These are phyloP conservation scores for Oscarella lobularis DNA, from an alignment of 37 sponge, comb jelly and placozoan genomes.

Conservation along the genomic window DNA sequence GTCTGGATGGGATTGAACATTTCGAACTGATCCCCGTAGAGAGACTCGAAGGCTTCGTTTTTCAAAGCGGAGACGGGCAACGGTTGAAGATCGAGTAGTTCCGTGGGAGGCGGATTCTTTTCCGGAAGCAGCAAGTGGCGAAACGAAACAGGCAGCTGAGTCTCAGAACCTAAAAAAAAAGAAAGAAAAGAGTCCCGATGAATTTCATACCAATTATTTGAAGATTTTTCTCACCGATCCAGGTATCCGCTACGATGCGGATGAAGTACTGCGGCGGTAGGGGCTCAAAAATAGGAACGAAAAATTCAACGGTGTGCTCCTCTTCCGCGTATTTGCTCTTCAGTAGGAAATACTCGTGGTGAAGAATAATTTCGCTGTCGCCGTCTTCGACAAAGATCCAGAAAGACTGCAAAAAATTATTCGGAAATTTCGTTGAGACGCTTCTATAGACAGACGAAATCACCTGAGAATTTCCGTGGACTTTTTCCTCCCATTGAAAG, in stretches of 20 bases:
- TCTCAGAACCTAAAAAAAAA: slow-evolving; percentile 58
- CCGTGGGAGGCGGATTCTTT: slow-evolving; percentile 96
- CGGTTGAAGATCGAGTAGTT: slow-evolving; percentile 93
- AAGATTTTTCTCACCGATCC: slow-evolving; percentile 31
- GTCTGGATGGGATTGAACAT: slow-evolving; percentile 97
- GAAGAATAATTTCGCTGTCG: slow-evolving; percentile 86
- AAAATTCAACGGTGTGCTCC: slow-evolving; percentile 86
- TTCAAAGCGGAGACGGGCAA: slow-evolving; percentile 89
- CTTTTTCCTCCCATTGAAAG: slow-evolving; percentile 99
- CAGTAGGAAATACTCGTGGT: slow-evolving; percentile 94
- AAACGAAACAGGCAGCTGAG: slow-evolving; percentile 91
- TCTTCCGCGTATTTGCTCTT: slow-evolving; percentile 82
- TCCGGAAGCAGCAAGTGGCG: slow-evolving; percentile 95
- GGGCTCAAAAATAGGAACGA: slow-evolving; percentile 97
- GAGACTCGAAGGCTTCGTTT: slow-evolving; percentile 56
- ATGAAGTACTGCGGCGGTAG: slow-evolving; percentile 99
- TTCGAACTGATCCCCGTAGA: slow-evolving; percentile 82
- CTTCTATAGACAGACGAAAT: background rate
- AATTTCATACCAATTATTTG: too few species aligned
- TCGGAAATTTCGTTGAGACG: background rate
- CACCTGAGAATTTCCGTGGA: slow-evolving; percentile 85
- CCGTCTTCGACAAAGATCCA: slow-evolving; percentile 98
- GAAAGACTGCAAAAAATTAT: slow-evolving; percentile 51
- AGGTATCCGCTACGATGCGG: slow-evolving; percentile 55
- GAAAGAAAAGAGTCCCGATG: too few species aligned